Evolutionary conservation across 2,113 vertebrate species (phyloP).

Genomic region (Choloepus hoffmanni): DNA sequence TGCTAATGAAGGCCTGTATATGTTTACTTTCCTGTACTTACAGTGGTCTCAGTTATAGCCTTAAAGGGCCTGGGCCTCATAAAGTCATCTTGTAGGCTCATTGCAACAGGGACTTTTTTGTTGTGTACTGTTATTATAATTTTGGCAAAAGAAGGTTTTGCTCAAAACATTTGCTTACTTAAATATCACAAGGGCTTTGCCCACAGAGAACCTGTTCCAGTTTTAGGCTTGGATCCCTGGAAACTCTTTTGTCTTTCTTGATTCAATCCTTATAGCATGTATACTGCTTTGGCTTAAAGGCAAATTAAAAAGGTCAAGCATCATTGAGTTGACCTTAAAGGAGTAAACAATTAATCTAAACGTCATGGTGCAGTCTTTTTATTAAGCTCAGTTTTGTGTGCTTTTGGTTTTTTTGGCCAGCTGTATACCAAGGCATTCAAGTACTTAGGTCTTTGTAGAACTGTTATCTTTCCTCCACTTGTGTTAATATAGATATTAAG

Average conservation of each 20-base stretch:
- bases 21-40: conserved; percentile 37
- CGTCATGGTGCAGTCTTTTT: conserved; percentile 31
- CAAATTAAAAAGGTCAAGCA: conserved; percentile 79
- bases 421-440: conserved; percentile 66
- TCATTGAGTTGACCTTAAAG: conserved; percentile 72
- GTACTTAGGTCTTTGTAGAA: conserved; percentile 85
- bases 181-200: not conserved
- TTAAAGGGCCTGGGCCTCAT: not conserved
- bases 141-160: conserved; percentile 40
- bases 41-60: not conserved
- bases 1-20: conserved; percentile 41
- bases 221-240: conserved; percentile 29
- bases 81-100: not conserved
- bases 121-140: conserved; percentile 3
- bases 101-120: not conserved
- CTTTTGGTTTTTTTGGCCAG: conserved; percentile 38
- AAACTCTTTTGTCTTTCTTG: conserved; percentile 67
- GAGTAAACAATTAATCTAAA: conserved; percentile 82
- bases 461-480: conserved; percentile 84
- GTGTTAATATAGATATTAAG: conserved; percentile 90
- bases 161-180: conserved; percentile 53
- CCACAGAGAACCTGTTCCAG: conserved; percentile 51
- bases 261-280: conserved; percentile 42
- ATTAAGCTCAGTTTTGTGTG: conserved; percentile 65
- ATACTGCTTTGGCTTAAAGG: conserved; percentile 76